These are phyloP conservation scores for Borostomias antarcticus DNA, from an alignment of 2,797 vertebrate genomes.

Conservation along the genomic window DNA sequence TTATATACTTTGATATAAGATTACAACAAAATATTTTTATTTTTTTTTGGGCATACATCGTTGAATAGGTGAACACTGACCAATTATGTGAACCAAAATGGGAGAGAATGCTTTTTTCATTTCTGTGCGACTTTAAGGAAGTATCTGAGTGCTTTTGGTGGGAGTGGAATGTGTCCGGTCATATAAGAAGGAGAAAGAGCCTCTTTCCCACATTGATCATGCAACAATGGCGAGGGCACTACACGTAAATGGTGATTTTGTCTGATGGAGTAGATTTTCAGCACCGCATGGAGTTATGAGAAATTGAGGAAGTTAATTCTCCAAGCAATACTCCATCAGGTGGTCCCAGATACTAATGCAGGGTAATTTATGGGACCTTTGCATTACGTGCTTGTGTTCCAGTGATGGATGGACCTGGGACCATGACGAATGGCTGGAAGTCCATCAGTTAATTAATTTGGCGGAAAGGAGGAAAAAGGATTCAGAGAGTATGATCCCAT, in stretches of 20 bases:
- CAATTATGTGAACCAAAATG: too few relatives aligned
- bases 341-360: slow-evolving; percentile 44
- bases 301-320: slow-evolving; percentile 42
- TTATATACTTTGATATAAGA: too few relatives aligned
- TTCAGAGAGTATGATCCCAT: slow-evolving; percentile 4
- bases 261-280: slow-evolving; percentile 46
- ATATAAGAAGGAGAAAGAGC: slow-evolving; percentile 15
- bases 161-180: slow-evolving; percentile 11
- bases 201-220: slow-evolving; percentile 27
- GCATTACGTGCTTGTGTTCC: slow-evolving; percentile 33
- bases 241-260: slow-evolving; percentile 37
- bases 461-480: slow-evolving; percentile 21
- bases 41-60: too few relatives aligned
- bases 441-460: slow-evolving; percentile 63
- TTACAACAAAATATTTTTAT: too few relatives aligned
- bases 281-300: slow-evolving; percentile 54
- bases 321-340: slow-evolving; percentile 45
- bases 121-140: background rate
- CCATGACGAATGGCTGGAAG: slow-evolving; percentile 46
- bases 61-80: too few relatives aligned
- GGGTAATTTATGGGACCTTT: slow-evolving; percentile 54
- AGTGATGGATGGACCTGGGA: slow-evolving; percentile 49
- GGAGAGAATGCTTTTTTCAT: too few relatives aligned
- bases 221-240: slow-evolving; percentile 33
- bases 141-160: background rate